Evolutionary conservation across 2,888 invertebrate species (phyloP), one percentile per base, ranked within the genome.

Genomic region (Athrips mouffetella): DNA sequence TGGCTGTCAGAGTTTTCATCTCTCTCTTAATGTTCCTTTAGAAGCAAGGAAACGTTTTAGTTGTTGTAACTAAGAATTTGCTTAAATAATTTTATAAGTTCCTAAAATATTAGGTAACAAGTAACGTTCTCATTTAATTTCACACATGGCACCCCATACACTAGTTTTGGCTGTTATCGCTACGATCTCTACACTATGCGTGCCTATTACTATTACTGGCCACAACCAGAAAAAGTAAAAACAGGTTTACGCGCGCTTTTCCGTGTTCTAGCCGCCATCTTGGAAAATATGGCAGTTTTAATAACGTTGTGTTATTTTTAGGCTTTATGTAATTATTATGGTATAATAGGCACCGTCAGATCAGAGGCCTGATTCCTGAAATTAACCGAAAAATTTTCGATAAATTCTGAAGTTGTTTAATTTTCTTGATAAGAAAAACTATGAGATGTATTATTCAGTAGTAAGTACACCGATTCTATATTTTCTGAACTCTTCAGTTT

Each of bases 231-330:
- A 31, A 44, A 21, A 44, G 30, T 31, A 68, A 67, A 70, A 71
- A 67, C 68, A 69, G 73, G 67, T 69, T 63, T 70, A 64, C 67
- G 65, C 65, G 63, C 40, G 23, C 18, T 62, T 70, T 67, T 67
- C 60, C 53, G 11, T 16, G 35, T 35, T 18, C 54, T 53, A 62
- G 68, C 58, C 60, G 76, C 76, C 76, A 76, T 76, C 59, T 76
- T 78, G 73, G 63, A 70, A 76, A 70, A 67, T 63, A 65, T 59
- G 61, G 52, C 57, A 53, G 58, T 46, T 57, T 60, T 44, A 31
- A 44, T 31, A 18, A 29, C 27, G 6, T 37, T 3, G 5, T n/a
- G 15, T 10, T 18, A 18, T 33, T 16, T 18, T 35, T 31, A 5
- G 27, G 4, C 27, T 27, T 2, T 27, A n/a, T 8, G 2, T 27